Evolutionary conservation across 2,888 invertebrate species (phyloP).

Genomic region (Eulithis testata): DNA sequence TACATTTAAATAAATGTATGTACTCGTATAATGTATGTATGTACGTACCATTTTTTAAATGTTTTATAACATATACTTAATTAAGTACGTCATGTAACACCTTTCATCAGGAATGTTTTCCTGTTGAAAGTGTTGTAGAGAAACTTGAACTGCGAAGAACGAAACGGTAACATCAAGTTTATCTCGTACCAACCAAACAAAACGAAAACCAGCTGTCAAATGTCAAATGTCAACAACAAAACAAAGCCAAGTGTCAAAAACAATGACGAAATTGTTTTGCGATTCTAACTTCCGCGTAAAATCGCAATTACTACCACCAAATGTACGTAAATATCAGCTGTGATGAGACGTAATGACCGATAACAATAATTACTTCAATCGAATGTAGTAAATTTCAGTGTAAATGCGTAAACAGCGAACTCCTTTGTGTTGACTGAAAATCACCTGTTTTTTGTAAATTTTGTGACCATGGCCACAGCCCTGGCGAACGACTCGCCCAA

Average conservation of each 20-base stretch:
- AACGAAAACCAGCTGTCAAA: constrained; percentile 33
- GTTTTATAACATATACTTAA: too few species aligned
- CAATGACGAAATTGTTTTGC: constrained; percentile 49
- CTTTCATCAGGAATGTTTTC: too few species aligned
- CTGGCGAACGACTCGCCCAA: constrained; percentile 77
- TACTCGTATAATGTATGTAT: too few species aligned
- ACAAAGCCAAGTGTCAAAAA: constrained; percentile 17
- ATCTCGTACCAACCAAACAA: constrained; percentile 39
- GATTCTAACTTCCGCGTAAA: constrained; percentile 32
- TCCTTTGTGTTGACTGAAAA: constrained; percentile 37
- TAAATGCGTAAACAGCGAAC: constrained; percentile 13
- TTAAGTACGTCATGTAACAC: too few species aligned
- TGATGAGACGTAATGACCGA: constrained; percentile 43
- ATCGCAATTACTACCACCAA: constrained; percentile 45
- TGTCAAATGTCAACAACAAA: constrained; percentile 52
- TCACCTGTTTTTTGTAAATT: constrained; percentile 18
- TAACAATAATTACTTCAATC: constrained; percentile 23
- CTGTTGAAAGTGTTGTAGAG: too few species aligned
- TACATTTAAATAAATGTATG: too few species aligned
- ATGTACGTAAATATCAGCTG: constrained; percentile 48
- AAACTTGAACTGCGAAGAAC: not conserved
- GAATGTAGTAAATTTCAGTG: constrained; percentile 6
- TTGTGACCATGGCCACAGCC: constrained; percentile 67
- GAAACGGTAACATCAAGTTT: constrained; percentile 8
- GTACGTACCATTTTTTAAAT: too few species aligned